Evolutionary conservation across 2,113 vertebrate species (phyloP).

Genomic region (Sturnira hondurensis): DNA sequence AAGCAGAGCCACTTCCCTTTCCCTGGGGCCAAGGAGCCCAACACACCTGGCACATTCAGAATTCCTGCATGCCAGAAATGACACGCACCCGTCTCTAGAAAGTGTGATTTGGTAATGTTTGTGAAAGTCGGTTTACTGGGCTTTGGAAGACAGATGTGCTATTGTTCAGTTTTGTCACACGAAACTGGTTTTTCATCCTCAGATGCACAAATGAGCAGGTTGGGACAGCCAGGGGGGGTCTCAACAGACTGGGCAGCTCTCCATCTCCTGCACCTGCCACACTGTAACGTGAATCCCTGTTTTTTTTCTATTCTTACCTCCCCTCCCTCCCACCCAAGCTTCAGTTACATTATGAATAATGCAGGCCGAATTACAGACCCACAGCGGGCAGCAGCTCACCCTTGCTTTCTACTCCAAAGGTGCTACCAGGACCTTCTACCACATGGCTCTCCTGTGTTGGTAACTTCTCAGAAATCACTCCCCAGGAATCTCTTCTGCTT

Average conservation of each 20-base stretch:
- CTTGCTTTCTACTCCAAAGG: conserved; percentile 21
- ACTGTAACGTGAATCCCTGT: conserved; percentile 51
- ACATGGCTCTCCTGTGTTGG: neutral
- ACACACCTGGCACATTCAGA: conserved; percentile 45
- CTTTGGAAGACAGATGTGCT: conserved; percentile 16
- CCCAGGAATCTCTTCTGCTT: neutral
- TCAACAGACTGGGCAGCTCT: neutral
- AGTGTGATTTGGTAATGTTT: neutral
- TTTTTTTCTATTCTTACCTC: conserved; percentile 57
- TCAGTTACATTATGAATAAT: conserved; percentile 75
- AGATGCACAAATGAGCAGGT: neutral
- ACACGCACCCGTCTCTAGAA: neutral
- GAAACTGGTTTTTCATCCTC: conserved; percentile 28
- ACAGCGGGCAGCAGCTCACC: conserved; percentile 1
- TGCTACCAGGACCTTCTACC: neutral
- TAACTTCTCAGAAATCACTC: neutral
- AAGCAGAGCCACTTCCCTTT: conserved; percentile 48
- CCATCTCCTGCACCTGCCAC: conserved; percentile 43
- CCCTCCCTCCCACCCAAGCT: neutral
- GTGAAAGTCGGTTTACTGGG: neutral
- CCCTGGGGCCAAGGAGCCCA: neutral
- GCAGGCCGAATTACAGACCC: conserved; percentile 3
- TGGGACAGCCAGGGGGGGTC: neutral
- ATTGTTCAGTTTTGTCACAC: neutral
- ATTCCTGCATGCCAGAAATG: conserved; percentile 31